Percentiles rank a stretch among this genome's conserved stretches.
Conservation (phyloP, 2,113 vertebrate species). For the Gymnorhina tibicen region DNA sequence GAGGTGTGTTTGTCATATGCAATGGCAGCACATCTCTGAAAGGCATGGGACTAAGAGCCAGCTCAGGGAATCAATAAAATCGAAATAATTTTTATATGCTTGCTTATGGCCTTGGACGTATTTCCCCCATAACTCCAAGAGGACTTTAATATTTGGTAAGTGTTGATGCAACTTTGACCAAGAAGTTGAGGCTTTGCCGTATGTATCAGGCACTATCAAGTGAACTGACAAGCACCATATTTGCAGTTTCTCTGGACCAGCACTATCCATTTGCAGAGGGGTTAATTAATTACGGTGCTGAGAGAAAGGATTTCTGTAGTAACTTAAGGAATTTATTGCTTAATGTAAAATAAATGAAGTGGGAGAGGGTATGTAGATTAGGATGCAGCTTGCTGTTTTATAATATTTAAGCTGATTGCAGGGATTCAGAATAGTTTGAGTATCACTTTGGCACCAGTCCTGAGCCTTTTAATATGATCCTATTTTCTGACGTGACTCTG, state of each 20-base stretch:
- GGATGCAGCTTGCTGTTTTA: neutral
- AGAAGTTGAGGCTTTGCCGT: neutral
- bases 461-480: neutral
- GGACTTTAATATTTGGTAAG: neutral
- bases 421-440: neutral
- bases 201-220: neutral
- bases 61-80: neutral
- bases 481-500: neutral
- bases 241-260: neutral
- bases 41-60: neutral
- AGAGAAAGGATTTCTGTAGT: neutral
- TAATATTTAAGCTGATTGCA: conserved; percentile 1
- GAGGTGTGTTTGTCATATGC: neutral
- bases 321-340: conserved; percentile 13
- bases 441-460: neutral
- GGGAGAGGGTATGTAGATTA: neutral
- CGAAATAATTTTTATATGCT: neutral
- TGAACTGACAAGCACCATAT: neutral
- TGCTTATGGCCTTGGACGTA: neutral
- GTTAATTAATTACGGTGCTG: conserved; percentile 20
- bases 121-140: neutral
- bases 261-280: neutral
- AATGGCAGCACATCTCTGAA: neutral
- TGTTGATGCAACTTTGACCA: neutral
- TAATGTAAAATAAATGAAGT: conserved; percentile 6